Evolutionary conservation across 2,888 invertebrate species (phyloP), one percentile per base, ranked within the genome.

Genomic region (Caenorhabditis virilis): DNA sequence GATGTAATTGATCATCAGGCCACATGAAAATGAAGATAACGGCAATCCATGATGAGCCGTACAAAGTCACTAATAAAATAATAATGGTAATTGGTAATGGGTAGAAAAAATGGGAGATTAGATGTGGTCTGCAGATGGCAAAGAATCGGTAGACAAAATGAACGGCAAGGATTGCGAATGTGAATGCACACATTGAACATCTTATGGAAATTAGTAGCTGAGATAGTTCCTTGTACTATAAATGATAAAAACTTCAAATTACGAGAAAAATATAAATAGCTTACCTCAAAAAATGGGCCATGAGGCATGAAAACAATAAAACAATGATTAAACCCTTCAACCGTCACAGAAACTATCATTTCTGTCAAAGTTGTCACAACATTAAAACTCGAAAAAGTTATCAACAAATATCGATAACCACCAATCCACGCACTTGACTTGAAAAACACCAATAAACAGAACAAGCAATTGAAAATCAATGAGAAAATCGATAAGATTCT

Each of bases 111-210:
- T n/a, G 15, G 5, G 18, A 5, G 1, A 56, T 36, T 1, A n/a
- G 7, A 11, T 50, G 15, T 0, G 56, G 56, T 38, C 49, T 42
- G 25, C 43, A 43, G 5, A 56, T 36, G 0, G 56, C 33, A 1
- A 56, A 16, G 38, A 50, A 50, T 22, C 56, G 18, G 23, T 56
- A 56, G 22, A 41, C 20, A 16, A 56, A 56, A 33, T 56, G 56
- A 5, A 50, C 45, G 16, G 25, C 50, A 0, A 56, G 38, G 27
- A 56, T 36, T 2, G 27, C 56, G 23, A 27, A 56, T 2, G 49
- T 56, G 43, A 27, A 50, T 1, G 56, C 55, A 26, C 41, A 42
- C 55, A 56, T 56, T 23, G 35, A 41, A 35, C 55, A 56, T 36
- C 56, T 13, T 13, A 56, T 23, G 1, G 50, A 33, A 3, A 56